Percentiles rank a stretch among this genome's conserved stretches.
phyloP scores from a whole-genome alignment of 2,888 invertebrate species.

The Argyresthia goedartella region DNA sequence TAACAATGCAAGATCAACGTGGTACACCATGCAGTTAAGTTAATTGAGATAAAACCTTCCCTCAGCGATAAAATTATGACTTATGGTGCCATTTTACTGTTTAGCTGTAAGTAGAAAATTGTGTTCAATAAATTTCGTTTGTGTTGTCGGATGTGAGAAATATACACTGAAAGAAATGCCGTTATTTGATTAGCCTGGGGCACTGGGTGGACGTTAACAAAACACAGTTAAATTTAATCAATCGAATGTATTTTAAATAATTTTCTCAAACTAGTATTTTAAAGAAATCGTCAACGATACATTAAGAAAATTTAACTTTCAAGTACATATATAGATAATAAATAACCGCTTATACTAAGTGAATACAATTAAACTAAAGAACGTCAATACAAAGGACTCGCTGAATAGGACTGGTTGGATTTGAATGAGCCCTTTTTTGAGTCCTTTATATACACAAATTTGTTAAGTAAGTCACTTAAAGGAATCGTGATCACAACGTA shows the following conservation, averaged over 20 bases:
- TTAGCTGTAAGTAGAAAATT: not conserved
- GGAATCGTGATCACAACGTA: no score
- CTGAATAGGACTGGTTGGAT: not conserved
- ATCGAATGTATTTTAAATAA: constrained; percentile 1
- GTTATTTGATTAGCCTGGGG: not conserved
- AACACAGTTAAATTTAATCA: not conserved
- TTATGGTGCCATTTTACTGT: not conserved
- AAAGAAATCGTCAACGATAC: not conserved
- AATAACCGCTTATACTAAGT: not conserved
- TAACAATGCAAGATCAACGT: no score
- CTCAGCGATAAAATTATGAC: no score
- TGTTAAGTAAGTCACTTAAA: no score
- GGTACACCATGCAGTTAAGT: no score
- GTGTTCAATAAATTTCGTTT: no score
- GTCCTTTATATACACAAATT: no score
- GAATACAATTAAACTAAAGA: not conserved
- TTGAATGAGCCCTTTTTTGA: no score
- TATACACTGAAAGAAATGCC: not conserved
- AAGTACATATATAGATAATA: not conserved
- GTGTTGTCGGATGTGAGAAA: not conserved
- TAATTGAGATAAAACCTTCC: no score
- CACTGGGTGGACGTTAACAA: not conserved
- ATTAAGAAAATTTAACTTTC: not conserved
- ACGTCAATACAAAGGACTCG: not conserved
- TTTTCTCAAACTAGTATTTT: not conserved